Evolutionary conservation across 1,140 invertebrate genomes (phyloP).

Genomic region (Habropoda laboriosa): DNA sequence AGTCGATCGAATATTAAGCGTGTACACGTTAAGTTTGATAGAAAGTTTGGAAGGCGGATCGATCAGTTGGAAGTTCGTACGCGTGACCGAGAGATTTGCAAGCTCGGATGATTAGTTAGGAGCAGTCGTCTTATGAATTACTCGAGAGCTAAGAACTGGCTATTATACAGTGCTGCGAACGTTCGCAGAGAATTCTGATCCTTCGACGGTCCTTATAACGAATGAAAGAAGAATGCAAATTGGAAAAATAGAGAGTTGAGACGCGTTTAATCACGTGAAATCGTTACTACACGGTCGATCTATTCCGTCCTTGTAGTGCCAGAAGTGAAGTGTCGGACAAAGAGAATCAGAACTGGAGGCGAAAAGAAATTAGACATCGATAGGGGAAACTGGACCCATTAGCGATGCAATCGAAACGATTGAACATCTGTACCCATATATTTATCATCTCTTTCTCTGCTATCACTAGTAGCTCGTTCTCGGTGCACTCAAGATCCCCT

Average conservation of each 20-base stretch:
- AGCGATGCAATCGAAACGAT: constrained; percentile 40
- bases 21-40: no score
- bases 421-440: constrained; percentile 14
- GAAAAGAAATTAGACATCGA: constrained; percentile 36
- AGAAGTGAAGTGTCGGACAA: not conserved
- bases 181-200: constrained; percentile 37
- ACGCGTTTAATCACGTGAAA: no score
- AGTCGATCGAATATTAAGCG: no score
- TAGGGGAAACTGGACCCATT: constrained; percentile 48
- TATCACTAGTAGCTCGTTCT: constrained; percentile 19
- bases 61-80: no score
- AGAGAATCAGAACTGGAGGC: no score
- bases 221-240: not conserved
- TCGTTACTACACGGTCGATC: no score
- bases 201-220: constrained; percentile 12
- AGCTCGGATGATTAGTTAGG: constrained; percentile 42
- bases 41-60: no score
- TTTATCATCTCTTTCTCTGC: constrained; percentile 48
- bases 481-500: constrained; percentile 4
- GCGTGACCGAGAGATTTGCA: no score
- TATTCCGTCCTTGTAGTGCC: not conserved
- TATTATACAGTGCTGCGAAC: constrained; percentile 40
- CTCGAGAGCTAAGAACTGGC: constrained; percentile 17
- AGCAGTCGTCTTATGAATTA: constrained; percentile 49
- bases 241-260: no score